Conservation (phyloP, 2,797 vertebrate species). For the Ceyx erithaca region DNA sequence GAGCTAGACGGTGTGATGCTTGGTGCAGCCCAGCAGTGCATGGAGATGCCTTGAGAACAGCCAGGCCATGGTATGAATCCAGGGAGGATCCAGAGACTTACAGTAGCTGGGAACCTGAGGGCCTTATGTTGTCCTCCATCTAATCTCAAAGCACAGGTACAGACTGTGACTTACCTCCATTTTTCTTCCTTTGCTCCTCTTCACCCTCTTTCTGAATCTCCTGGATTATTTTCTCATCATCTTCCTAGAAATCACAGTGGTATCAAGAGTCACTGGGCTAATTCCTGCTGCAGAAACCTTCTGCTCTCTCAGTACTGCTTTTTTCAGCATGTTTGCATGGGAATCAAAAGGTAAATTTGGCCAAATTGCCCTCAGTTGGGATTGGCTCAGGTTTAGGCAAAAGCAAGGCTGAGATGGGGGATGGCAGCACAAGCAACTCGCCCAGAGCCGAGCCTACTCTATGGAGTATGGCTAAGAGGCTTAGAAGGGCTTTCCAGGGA, state of each 20-base stretch:
- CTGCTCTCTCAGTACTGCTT: background rate
- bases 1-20: background rate
- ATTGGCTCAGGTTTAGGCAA: background rate
- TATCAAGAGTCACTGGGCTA: background rate
- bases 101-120: background rate
- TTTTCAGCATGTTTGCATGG: accelerated
- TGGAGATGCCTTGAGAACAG: background rate
- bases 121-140: background rate
- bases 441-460: background rate
- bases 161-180: slow-evolving; percentile 79
- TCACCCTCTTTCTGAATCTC: slow-evolving; percentile 96
- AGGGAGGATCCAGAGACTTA: background rate
- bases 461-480: background rate
- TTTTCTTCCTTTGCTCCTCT: slow-evolving; percentile 91
- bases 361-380: background rate
- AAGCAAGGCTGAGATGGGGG: background rate
- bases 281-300: background rate
- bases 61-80: background rate
- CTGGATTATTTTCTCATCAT: slow-evolving; percentile 94
- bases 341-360: background rate
- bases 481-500: slow-evolving; percentile 32
- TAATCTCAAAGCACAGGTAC: background rate
- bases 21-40: background rate
- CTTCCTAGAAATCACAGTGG: slow-evolving; percentile 81
- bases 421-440: background rate